Evolutionary conservation across 2,797 vertebrate species (phyloP).

Genomic region (Danio jaintianensis): DNA sequence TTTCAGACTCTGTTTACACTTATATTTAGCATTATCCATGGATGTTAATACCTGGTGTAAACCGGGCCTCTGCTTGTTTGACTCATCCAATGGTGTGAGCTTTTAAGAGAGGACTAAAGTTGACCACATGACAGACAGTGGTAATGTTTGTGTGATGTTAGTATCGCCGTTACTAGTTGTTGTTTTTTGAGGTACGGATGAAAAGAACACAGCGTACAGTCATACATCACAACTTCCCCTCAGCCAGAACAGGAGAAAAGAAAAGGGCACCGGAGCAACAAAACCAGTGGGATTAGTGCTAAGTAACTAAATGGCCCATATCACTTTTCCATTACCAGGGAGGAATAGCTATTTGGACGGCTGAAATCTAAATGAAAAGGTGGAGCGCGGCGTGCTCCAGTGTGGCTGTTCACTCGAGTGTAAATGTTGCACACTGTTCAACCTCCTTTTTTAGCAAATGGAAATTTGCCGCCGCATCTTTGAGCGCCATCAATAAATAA

Average conservation of each 20-base stretch:
- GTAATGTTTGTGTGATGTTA: not conserved
- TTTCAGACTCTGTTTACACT: too few relatives aligned
- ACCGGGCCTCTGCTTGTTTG: too few relatives aligned
- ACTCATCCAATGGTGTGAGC: not conserved
- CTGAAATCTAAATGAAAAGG: conserved; percentile 73
- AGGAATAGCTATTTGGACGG: conserved; percentile 71
- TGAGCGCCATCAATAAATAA: conserved; percentile 82
- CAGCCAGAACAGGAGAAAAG: conserved; percentile 47
- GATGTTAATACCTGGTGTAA: too few relatives aligned
- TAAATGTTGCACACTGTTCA: conserved; percentile 62
- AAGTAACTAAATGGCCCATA: conserved; percentile 79
- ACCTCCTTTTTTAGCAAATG: conserved; percentile 69
- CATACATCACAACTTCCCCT: not conserved
- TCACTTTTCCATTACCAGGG: conserved; percentile 76
- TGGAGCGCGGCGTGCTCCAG: conserved; percentile 56
- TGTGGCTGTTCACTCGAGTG: conserved; percentile 63
- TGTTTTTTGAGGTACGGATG: not conserved
- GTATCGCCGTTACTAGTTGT: not conserved
- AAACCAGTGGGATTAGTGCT: conserved; percentile 75
- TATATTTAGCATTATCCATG: too few relatives aligned
- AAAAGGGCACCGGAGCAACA: conserved; percentile 53
- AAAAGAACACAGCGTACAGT: not conserved
- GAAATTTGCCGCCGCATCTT: conserved; percentile 71
- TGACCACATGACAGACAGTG: not conserved
- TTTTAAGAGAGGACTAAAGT: not conserved